Evolutionary conservation across 2,797 vertebrate genomes (phyloP).

Genomic region (Ficedula albicollis): DNA sequence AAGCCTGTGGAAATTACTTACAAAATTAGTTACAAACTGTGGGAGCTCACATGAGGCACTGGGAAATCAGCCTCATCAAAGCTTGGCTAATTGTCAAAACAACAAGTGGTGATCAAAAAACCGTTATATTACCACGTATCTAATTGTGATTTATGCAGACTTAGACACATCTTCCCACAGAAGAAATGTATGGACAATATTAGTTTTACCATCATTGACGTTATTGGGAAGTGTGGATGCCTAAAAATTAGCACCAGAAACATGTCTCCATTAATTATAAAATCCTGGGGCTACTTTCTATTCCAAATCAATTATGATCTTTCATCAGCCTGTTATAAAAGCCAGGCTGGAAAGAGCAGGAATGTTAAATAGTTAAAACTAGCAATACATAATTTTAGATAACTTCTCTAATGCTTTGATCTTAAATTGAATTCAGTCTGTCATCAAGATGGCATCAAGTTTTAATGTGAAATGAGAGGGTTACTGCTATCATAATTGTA

Average conservation of each 20-base stretch:
- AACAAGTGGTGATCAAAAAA: neutral
- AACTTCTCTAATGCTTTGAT: slow-evolving; percentile 40
- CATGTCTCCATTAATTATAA: neutral
- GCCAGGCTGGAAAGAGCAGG: neutral
- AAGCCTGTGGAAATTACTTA: slow-evolving; percentile 5
- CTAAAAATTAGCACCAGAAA: neutral
- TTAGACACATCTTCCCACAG: neutral
- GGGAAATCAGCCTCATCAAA: neutral
- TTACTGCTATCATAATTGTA: slow-evolving; percentile 35
- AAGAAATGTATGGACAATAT: neutral
- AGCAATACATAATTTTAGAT: slow-evolving; percentile 31
- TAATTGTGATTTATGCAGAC: neutral
- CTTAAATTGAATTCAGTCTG: slow-evolving; percentile 50
- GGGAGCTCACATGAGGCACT: neutral
- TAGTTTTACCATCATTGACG: neutral
- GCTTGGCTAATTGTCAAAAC: slow-evolving; percentile 5
- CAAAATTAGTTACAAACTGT: slow-evolving; percentile 6
- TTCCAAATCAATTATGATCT: slow-evolving; percentile 26
- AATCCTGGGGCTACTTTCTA: neutral
- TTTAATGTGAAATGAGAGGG: slow-evolving; percentile 25
- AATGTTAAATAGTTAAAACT: slow-evolving; percentile 2
- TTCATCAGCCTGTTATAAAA: neutral
- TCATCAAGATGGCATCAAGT: slow-evolving; percentile 37
- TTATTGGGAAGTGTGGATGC: neutral
- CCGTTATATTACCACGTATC: neutral